Evolutionary conservation across 2,888 invertebrate genomes (phyloP), one percentile per base, ranked within the genome.

Genomic region (Tolmerus cingulatus): DNA sequence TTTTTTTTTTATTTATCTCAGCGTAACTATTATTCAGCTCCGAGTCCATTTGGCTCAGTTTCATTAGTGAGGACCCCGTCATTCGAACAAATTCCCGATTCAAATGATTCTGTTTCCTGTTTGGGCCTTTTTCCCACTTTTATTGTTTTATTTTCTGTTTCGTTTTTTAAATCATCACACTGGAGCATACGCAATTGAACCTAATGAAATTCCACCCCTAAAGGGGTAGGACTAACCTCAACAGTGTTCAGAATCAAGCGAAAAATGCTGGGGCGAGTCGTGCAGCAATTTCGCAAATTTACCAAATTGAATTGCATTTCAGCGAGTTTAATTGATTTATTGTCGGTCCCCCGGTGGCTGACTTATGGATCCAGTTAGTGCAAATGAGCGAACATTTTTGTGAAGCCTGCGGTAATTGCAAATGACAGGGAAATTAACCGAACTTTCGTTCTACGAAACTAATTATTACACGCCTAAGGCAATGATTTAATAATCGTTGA

Each of bases 151-250:
- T 57, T 57, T 34, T 34, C 34, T 27, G 43, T 46, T 27, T 27
- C 30, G 7, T 79, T 79, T 51, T 79, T 79, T 34, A 30, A 82
- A 57, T 19, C 57, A 57, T 37, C 82, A 34, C 57, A 79, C 27
- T 37, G 37, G 34, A 82, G 30, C 57, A 40, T 19, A 30, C 40
- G 82, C 66, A 82, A 82, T 82, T 81, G 66, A 30, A 82, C 66
- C 82, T 82, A 82, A 82, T 82, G 82, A 82, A 82, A 82, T 82
- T 82, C 82, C 37, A 57, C n/a, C 57, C 66, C 66, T 34, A 55
- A 19, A 19, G n/a, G 23, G 37, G 57, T 16, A 37, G 55, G 34
- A 23, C 57, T 82, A 66, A 82, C 34, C 82, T 82, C 57, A 34
- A 37, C 19, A 19, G 34, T 37, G 66, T 66, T 57, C 57, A 34